A percentile compares a stretch with the other conserved stretches of the same genome.
These are phyloP conservation scores for Petromus typicus DNA, from an alignment of 2,113 vertebrate genomes.

Conservation along the genomic window DNA sequence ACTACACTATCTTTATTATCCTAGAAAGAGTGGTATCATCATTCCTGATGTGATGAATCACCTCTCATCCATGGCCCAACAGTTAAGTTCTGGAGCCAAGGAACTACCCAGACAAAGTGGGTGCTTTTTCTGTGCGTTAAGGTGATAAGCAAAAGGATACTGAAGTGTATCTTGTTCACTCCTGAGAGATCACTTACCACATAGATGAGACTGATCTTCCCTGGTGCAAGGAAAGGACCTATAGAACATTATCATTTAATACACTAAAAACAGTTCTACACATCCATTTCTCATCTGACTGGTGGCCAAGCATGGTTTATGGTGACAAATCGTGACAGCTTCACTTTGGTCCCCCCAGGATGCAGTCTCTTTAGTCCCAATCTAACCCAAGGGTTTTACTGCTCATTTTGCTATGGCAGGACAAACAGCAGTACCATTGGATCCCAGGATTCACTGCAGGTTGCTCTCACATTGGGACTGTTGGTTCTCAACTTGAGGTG, in stretches of 20 bases:
- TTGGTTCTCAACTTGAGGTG: not conserved
- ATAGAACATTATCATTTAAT: not conserved
- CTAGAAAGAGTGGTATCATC: not conserved
- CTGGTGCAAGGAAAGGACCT: not conserved
- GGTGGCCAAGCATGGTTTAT: not conserved
- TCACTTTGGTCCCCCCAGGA: not conserved
- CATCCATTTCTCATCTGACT: not conserved
- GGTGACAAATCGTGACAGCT: not conserved
- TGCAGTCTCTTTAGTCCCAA: not conserved
- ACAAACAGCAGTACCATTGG: not conserved
- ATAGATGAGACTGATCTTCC: not conserved
- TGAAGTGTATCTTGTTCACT: not conserved
- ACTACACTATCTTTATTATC: not conserved
- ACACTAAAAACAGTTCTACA: not conserved
- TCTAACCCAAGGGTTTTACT: not conserved
- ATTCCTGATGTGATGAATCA: not conserved
- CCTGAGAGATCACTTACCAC: not conserved
- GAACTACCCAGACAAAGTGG: not conserved
- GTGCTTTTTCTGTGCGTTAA: not conserved
- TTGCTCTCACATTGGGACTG: not conserved
- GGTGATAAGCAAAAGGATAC: not conserved
- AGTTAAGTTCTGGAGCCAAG: not conserved
- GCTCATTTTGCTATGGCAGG: not conserved
- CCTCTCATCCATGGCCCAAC: not conserved
- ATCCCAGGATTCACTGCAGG: not conserved